A percentile compares a stretch with the other conserved stretches of the same genome.
phyloP scores from a whole-genome alignment of 2,797 vertebrate genomes.

The Gymnocypris eckloni region DNA sequence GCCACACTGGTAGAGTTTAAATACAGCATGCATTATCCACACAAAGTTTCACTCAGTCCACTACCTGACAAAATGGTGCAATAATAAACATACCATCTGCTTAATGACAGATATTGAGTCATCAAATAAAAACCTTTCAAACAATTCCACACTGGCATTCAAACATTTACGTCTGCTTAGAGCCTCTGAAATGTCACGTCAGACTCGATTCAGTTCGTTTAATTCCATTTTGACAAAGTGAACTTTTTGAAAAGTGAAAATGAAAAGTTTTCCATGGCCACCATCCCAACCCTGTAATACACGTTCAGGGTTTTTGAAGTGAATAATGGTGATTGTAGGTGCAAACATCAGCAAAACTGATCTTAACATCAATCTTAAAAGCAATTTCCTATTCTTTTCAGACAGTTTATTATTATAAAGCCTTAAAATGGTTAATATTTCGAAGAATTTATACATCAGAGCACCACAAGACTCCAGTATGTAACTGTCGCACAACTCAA shows the following conservation, averaged over 20 bases:
- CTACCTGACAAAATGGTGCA: background rate
- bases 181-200: constrained; percentile 20
- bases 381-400: background rate
- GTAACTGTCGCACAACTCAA: background rate
- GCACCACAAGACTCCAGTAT: background rate
- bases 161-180: constrained; percentile 50
- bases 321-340: background rate
- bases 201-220: constrained; percentile 7
- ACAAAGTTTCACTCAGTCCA: constrained; percentile 3
- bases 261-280: background rate
- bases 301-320: background rate
- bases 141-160: constrained; percentile 45
- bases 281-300: background rate
- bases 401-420: constrained; percentile 9
- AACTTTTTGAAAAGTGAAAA: constrained; percentile 14
- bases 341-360: background rate
- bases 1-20: constrained; percentile 26
- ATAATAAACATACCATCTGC: constrained; percentile 35
- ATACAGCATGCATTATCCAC: constrained; percentile 17
- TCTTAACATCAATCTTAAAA: background rate
- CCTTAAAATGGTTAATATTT: background rate
- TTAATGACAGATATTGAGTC: constrained; percentile 34
- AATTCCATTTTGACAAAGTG: constrained; percentile 17
- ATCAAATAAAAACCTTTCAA: constrained; percentile 38
- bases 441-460: background rate